A percentile compares a stretch with the other conserved stretches of the same genome.
Evolutionary conservation across 1,140 invertebrate genomes (phyloP).

Genomic region (Drosophila aff.): DNA sequence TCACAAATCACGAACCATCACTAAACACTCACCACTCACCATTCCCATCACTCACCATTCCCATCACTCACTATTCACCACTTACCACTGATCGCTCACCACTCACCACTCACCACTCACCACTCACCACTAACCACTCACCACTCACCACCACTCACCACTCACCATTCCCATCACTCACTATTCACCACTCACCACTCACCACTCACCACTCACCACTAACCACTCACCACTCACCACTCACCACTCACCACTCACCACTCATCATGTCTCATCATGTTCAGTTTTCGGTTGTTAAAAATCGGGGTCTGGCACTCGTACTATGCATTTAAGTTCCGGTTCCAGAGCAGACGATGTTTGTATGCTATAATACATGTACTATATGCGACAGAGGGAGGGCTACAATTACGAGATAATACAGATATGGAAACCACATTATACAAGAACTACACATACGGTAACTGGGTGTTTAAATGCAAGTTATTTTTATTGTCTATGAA

Average conservation of each 20-base stretch:
- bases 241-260: background rate
- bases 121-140: background rate
- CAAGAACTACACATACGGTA: conserved; percentile 41
- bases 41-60: background rate
- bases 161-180: background rate
- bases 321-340: conserved; percentile 29
- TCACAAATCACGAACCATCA: background rate
- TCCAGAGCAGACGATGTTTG: conserved; percentile 34
- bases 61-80: too few relatives aligned
- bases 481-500: conserved; percentile 77
- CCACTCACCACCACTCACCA: too few relatives aligned
- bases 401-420: conserved; percentile 25
- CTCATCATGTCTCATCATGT: background rate
- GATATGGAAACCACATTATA: conserved; percentile 37
- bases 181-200: background rate
- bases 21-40: background rate
- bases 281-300: background rate
- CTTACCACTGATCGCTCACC: background rate
- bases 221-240: too few relatives aligned
- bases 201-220: too few relatives aligned
- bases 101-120: background rate
- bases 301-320: background rate
- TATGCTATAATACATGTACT: conserved; percentile 49
- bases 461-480: conserved; percentile 58
- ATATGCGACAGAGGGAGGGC: conserved; percentile 21